Evolutionary conservation across 2,888 invertebrate species (phyloP).

Genomic region (Palloptera scutellata): DNA sequence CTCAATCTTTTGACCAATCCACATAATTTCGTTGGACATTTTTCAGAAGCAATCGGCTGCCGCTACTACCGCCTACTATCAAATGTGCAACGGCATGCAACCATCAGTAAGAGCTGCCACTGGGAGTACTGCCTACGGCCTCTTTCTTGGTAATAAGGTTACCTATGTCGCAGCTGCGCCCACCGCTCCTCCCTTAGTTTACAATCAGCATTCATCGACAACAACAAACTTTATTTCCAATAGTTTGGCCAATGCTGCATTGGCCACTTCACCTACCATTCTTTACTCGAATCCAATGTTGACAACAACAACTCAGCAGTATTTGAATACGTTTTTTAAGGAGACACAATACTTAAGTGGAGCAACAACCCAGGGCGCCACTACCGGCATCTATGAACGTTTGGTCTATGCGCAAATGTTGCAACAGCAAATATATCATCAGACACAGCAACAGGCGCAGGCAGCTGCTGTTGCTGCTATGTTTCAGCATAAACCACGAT

Average conservation of each 20-base stretch:
- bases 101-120: constrained; percentile 32
- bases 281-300: constrained; percentile 48
- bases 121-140: constrained; percentile 36
- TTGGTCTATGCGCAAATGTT: constrained; percentile 47
- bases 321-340: constrained; percentile 46
- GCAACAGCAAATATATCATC: constrained; percentile 44
- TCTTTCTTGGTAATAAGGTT: constrained; percentile 43
- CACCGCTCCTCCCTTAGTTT: constrained; percentile 35
- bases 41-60: constrained; percentile 29
- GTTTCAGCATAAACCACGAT: constrained; percentile 63
- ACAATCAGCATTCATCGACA: constrained; percentile 42
- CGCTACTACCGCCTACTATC: constrained; percentile 40
- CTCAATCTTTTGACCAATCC: background rate
- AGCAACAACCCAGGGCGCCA: constrained; percentile 26
- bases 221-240: constrained; percentile 44
- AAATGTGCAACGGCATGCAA: constrained; percentile 39
- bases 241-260: constrained; percentile 42
- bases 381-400: constrained; percentile 44
- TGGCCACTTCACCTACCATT: constrained; percentile 40
- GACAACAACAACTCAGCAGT: constrained; percentile 44
- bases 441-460: constrained; percentile 42
- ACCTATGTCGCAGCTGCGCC: constrained; percentile 42
- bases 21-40: background rate
- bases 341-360: constrained; percentile 44
- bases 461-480: constrained; percentile 41